Evolutionary conservation across 2,113 vertebrate species (phyloP).

Genomic region (Chinchilla lanigera): DNA sequence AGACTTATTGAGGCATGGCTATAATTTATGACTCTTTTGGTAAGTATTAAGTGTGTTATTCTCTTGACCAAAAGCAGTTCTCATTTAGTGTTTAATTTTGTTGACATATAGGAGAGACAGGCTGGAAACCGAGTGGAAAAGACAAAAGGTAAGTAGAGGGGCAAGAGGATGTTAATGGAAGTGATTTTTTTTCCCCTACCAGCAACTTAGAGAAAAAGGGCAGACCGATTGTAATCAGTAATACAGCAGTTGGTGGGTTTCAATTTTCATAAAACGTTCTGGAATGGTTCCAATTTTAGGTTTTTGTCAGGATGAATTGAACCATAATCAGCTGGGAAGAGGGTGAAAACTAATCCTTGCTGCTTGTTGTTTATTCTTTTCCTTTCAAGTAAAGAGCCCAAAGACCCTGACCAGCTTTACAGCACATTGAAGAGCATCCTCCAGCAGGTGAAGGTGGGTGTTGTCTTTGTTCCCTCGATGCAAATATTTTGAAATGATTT

Average conservation of each 20-base stretch:
- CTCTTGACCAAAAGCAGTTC: slow-evolving; percentile 81
- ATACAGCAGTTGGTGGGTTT: not conserved
- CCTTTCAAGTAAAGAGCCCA: slow-evolving; percentile 95
- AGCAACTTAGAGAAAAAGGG: slow-evolving; percentile 46
- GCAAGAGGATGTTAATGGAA: not conserved
- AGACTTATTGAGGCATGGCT: slow-evolving; percentile 56
- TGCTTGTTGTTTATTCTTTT: slow-evolving; percentile 72
- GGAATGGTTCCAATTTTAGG: slow-evolving; percentile 40
- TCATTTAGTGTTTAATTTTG: slow-evolving; percentile 83
- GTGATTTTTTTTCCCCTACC: not conserved
- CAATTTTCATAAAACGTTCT: slow-evolving; percentile 4
- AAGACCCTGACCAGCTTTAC: slow-evolving; percentile 97
- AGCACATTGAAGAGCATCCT: slow-evolving; percentile 96
- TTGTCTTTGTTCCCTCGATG: slow-evolving; percentile 49
- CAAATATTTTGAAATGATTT: slow-evolving; percentile 75
- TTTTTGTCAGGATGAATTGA: slow-evolving; percentile 26
- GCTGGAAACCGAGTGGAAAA: slow-evolving; percentile 97
- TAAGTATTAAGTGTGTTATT: slow-evolving; percentile 77
- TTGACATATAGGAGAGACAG: slow-evolving; percentile 95
- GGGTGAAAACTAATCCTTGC: slow-evolving; percentile 64
- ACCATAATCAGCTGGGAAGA: not conserved
- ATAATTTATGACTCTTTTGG: slow-evolving; percentile 74
- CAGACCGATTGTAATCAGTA: not conserved
- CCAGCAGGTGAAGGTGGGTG: slow-evolving; percentile 96
- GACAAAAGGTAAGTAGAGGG: slow-evolving; percentile 89